These are phyloP conservation scores for Euthynnus affinis DNA, from an alignment of 2,797 vertebrate species.

Conservation along the genomic window DNA sequence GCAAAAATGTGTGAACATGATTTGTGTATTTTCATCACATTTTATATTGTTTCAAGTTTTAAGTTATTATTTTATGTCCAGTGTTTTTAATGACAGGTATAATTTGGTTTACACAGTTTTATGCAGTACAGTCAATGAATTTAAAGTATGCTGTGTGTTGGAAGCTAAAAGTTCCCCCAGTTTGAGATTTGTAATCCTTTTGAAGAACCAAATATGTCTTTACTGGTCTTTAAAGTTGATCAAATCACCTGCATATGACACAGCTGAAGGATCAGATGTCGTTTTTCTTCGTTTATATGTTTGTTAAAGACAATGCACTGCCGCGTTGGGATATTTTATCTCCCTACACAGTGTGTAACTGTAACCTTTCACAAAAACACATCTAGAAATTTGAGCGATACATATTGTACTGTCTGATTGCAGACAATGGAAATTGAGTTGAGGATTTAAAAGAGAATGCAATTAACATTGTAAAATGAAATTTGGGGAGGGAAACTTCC, in stretches of 20 bases:
- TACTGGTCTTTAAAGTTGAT: constrained; percentile 51
- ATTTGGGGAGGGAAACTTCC: constrained; percentile 75
- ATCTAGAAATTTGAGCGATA: constrained; percentile 69
- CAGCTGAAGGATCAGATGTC: constrained; percentile 69
- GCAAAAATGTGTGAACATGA: constrained; percentile 52
- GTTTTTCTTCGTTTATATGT: constrained; percentile 73
- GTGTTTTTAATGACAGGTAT: constrained; percentile 59
- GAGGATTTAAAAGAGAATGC: constrained; percentile 65
- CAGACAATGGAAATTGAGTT: constrained; percentile 77
- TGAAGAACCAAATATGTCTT: constrained; percentile 63
- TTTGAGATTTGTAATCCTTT: constrained; percentile 44
- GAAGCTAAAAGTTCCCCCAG: constrained; percentile 27
- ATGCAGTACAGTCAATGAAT: constrained; percentile 70
- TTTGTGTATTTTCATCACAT: constrained; percentile 75
- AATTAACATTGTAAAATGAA: constrained; percentile 72
- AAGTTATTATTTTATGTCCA: constrained; percentile 82
- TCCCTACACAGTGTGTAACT: constrained; percentile 79
- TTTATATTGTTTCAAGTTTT: constrained; percentile 77
- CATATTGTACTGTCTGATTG: constrained; percentile 76
- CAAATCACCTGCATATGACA: constrained; percentile 57
- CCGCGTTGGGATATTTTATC: constrained; percentile 77
- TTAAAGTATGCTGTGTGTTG: constrained; percentile 55
- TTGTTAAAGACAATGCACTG: constrained; percentile 86
- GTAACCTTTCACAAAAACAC: constrained; percentile 72
- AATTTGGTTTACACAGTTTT: constrained; percentile 76